Evolutionary conservation across 2,113 vertebrate species (phyloP), one percentile per base, ranked within the genome.

Genomic region (Ceyx margarethae): DNA sequence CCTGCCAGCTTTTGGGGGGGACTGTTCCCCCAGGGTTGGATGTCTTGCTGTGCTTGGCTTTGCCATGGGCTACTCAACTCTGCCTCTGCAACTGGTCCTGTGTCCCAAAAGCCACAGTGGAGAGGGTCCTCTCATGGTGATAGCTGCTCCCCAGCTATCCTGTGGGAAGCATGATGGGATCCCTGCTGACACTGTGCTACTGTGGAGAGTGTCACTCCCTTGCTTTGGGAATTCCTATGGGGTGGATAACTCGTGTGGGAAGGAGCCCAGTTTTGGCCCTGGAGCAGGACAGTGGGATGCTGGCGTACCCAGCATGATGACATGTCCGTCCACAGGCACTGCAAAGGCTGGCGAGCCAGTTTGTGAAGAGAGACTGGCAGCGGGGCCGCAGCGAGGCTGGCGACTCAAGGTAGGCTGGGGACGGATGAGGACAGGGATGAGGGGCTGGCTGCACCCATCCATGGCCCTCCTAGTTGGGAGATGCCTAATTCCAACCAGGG

Each of bases 331-430:
- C 9, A 0, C 90, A 99, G 98, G 98, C 98, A 1, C 97, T 99
- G 64, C 98, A 99, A 96, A 98, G 98, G 69, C 97, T 99, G 95
- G 98, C 98, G 0, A 94, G 97, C 82, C 98, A 98, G 81, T 98
- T 98, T 6, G 95, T 98, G 96, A 99, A 98, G 97, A 98, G 96
- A 95, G 98, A 99, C 77, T 98, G 98, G 96, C 98, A 98, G 56
- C 97, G 98, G 78, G 97, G 98, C 42, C 98, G 98, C 4, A 51
- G 94, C 4, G 98, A 99, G 42, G 78, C 87, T 1, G 16, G 87
- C 0, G 96, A 97, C 89, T 93, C 89, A 4, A 98, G 97, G 98
- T 98, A 81, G 37, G 85, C 43, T 66, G 51, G 53, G 56, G 23
- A 79, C 29, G 20, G 20, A 69, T 28, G 16, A 16, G 20, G 35